Percentiles rank a stretch among this genome's conserved stretches.
phyloP scores from a whole-genome alignment of 2,797 vertebrate genomes.

The Synaphobranchus kaupii region DNA sequence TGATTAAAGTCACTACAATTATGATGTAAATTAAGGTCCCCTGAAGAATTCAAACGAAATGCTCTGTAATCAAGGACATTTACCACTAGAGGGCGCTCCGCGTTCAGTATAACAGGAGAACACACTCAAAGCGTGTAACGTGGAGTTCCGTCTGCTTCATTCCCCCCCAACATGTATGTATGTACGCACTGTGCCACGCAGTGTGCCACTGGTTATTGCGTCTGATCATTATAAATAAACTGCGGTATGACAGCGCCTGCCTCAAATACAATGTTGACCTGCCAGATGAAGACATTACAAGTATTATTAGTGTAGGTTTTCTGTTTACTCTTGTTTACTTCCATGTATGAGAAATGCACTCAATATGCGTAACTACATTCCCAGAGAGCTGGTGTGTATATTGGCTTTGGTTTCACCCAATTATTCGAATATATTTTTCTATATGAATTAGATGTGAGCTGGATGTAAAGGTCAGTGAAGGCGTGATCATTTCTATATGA shows the following conservation, averaged over 20 bases:
- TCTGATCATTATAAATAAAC: not conserved
- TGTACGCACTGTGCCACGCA: no score
- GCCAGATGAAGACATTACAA: not conserved
- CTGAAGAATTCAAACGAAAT: slow-evolving; percentile 2
- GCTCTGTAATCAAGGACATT: not conserved
- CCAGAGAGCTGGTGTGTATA: not conserved
- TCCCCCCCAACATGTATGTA: no score
- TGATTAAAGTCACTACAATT: not conserved
- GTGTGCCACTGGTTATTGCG: not conserved
- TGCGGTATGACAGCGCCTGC: not conserved
- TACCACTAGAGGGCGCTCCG: slow-evolving; percentile 30
- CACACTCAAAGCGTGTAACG: not conserved
- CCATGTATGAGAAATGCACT: not conserved
- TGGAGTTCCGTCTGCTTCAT: not conserved
- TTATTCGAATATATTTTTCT: not conserved
- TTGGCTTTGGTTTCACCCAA: no score
- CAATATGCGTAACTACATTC: not conserved
- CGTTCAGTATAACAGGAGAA: not conserved
- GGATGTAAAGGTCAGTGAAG: not conserved
- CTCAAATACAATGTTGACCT: not conserved
- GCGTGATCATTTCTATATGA: not conserved
- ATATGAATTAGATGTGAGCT: not conserved
- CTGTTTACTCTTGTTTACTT: not conserved
- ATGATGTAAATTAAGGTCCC: not conserved
- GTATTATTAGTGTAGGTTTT: not conserved